Percentiles rank a stretch among this genome's conserved stretches.
phyloP scores from a whole-genome alignment of 23 tunicate species.

The Phallusia fumigata region DNA sequence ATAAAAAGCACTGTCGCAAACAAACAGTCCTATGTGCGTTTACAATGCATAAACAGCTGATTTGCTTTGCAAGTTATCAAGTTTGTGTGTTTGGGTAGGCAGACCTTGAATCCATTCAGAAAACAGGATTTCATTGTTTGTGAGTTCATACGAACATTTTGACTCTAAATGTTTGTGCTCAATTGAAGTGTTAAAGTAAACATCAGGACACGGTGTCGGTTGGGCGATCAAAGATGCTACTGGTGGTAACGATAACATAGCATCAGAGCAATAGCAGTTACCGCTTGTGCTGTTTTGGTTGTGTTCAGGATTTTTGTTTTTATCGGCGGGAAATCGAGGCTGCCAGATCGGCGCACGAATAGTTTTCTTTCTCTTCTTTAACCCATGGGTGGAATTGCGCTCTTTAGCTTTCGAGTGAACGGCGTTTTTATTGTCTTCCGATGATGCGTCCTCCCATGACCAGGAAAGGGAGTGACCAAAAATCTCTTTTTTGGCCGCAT shows the following conservation, averaged over 20 bases:
- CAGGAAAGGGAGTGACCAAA: slow-evolving; percentile 49
- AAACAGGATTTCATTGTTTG: too few species aligned
- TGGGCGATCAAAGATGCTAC: not conserved
- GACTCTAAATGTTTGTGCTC: not conserved
- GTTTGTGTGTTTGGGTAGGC: too few species aligned
- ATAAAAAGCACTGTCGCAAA: too few species aligned
- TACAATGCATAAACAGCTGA: too few species aligned
- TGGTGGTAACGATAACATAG: not conserved
- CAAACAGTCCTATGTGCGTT: too few species aligned
- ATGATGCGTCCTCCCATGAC: slow-evolving; percentile 25
- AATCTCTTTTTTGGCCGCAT: not conserved
- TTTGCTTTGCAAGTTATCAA: too few species aligned
- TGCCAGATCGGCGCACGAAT: slow-evolving; percentile 42
- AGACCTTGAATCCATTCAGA: too few species aligned
- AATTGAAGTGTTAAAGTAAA: not conserved
- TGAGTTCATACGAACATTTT: too few species aligned
- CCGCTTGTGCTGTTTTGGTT: too few species aligned
- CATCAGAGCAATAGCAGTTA: not conserved
- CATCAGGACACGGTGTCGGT: not conserved
- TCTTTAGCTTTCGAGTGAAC: not conserved
- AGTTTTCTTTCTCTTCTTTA: not conserved
- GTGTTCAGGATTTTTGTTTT: not conserved
- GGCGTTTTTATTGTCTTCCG: not conserved
- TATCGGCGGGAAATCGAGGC: slow-evolving; percentile 42
- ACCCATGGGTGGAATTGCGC: not conserved